Conservation (phyloP, 2,888 invertebrate species). For the Cheilosia variabilis region DNA sequence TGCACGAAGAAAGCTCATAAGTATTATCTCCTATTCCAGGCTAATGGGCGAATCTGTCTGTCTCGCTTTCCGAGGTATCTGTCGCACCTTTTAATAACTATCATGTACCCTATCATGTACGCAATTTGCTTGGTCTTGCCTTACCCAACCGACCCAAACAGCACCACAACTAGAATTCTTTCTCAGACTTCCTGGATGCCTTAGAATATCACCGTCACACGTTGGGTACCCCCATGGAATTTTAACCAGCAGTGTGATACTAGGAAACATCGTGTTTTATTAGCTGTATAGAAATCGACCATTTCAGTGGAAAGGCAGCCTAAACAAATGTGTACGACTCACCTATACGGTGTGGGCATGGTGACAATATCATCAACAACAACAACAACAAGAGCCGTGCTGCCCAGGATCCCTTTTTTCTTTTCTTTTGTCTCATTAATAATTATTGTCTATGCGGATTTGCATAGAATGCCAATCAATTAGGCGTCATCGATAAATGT, state of each 20-base stretch:
- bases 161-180: slow-evolving; percentile 61
- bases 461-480: slow-evolving; percentile 75
- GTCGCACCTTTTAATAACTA: background rate
- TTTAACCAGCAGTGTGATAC: slow-evolving; percentile 65
- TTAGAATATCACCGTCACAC: slow-evolving; percentile 49
- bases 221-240: slow-evolving; percentile 55
- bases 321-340: slow-evolving; percentile 1
- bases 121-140: slow-evolving; percentile 15
- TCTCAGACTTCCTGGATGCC: slow-evolving; percentile 70
- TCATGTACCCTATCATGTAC: slow-evolving; percentile 12
- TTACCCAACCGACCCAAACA: slow-evolving; percentile 45
- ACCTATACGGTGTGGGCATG: background rate
- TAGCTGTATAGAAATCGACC: slow-evolving; percentile 28
- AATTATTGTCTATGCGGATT: slow-evolving; percentile 70
- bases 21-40: background rate
- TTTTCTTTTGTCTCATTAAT: slow-evolving; percentile 10
- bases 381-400: slow-evolving; percentile 42
- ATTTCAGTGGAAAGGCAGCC: slow-evolving; percentile 31
- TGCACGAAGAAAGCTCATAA: no score
- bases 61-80: background rate
- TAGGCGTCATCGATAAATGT: slow-evolving; percentile 71
- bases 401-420: slow-evolving; percentile 46
- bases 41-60: background rate
- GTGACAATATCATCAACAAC: background rate
- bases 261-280: slow-evolving; percentile 60